Conservation (phyloP, 1,140 invertebrate species). For the Drosophila carrolli region DNA sequence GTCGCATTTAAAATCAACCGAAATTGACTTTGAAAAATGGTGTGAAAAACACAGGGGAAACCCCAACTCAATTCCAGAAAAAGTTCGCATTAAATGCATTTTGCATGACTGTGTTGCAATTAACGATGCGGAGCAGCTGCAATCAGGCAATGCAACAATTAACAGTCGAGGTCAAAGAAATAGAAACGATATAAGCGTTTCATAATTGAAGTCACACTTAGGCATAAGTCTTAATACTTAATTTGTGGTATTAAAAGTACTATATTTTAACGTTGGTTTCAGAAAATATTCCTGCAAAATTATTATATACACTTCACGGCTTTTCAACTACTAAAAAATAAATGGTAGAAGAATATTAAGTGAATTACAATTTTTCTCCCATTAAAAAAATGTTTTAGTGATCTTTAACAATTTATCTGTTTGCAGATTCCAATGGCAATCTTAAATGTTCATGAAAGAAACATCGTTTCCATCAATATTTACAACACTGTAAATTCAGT, state of each 20-base stretch:
- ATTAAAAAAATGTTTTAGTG: too few relatives aligned
- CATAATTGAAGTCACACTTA: too few relatives aligned
- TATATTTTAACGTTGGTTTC: too few relatives aligned
- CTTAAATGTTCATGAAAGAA: neutral
- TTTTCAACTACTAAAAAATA: too few relatives aligned
- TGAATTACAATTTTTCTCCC: too few relatives aligned
- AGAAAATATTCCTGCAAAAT: too few relatives aligned
- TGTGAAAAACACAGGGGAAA: constrained; percentile 56
- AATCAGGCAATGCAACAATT: constrained; percentile 56
- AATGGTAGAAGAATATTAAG: too few relatives aligned
- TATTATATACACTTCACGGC: too few relatives aligned
- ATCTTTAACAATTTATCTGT: too few relatives aligned
- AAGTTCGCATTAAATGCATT: constrained; percentile 62
- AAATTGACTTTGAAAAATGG: constrained; percentile 73
- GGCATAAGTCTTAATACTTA: too few relatives aligned
- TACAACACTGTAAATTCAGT: constrained; percentile 15
- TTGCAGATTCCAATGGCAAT: neutral
- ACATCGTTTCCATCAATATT: neutral
- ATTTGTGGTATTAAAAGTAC: too few relatives aligned
- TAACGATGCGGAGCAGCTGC: constrained; percentile 66
- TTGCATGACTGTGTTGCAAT: constrained; percentile 70
- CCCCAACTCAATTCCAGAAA: neutral
- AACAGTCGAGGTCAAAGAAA: neutral
- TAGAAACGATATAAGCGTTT: neutral
- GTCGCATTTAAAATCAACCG: constrained; percentile 59